A percentile compares a stretch with the other conserved stretches of the same genome.
Evolutionary conservation across 2,113 vertebrate species (phyloP).

Genomic region (Corythoichthys haematopterus): DNA sequence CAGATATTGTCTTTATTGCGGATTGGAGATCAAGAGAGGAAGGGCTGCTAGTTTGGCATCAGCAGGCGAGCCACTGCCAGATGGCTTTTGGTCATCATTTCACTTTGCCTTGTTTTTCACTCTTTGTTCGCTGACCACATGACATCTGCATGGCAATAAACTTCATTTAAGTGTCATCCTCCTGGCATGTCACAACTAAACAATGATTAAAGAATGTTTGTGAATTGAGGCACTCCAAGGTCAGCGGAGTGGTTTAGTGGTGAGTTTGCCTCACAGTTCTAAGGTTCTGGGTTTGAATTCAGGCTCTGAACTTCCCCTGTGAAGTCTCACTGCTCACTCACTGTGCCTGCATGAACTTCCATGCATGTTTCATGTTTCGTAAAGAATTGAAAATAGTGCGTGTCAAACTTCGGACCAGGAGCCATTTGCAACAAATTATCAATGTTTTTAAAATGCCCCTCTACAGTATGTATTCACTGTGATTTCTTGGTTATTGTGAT

Average conservation of each 20-base stretch:
- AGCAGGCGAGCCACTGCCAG: background rate
- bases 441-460: too few species aligned
- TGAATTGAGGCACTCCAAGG: background rate
- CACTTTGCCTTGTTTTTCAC: background rate
- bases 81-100: conserved; percentile 3
- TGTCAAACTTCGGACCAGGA: too few species aligned
- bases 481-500: too few species aligned
- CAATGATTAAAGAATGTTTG: background rate
- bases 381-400: too few species aligned
- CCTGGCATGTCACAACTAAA: background rate
- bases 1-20: conserved; percentile 28
- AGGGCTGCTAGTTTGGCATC: conserved; percentile 6
- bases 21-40: conserved; percentile 12
- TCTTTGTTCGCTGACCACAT: conserved; percentile 1
- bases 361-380: too few species aligned
- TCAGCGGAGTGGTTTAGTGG: background rate
- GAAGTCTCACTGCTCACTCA: background rate
- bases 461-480: too few species aligned
- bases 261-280: background rate
- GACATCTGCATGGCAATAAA: conserved; percentile 1
- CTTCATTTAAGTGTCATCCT: background rate
- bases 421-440: too few species aligned
- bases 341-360: background rate
- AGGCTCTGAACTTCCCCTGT: background rate
- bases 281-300: background rate